These are phyloP conservation scores for Amblyteles armatorius DNA, from an alignment of 2,888 invertebrate species.

Conservation along the genomic window DNA sequence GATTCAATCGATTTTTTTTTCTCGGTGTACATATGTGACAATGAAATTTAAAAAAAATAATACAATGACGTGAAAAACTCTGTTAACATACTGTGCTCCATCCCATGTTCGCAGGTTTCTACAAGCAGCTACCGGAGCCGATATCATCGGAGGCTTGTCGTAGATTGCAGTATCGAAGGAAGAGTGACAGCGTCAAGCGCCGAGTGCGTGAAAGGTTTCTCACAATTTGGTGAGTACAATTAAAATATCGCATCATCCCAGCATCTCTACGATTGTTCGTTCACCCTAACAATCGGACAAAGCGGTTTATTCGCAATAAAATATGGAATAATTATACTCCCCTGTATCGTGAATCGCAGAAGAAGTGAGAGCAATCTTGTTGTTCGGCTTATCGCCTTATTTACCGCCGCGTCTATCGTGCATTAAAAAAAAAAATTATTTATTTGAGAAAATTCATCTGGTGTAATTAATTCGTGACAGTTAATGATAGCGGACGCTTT, in stretches of 20 bases:
- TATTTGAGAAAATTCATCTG: constrained; percentile 18
- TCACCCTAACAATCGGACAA: background rate
- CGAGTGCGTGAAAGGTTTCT: constrained; percentile 87
- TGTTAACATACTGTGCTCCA: constrained; percentile 56
- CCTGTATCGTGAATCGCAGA: background rate
- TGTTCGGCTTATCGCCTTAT: background rate
- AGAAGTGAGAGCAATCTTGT: background rate
- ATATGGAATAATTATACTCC: background rate
- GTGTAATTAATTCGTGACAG: constrained; percentile 35
- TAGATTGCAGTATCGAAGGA: constrained; percentile 87
- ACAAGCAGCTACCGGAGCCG: constrained; percentile 88
- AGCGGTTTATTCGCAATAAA: background rate
- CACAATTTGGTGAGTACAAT: constrained; percentile 86
- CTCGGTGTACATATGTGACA: too few relatives aligned
- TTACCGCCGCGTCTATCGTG: background rate
- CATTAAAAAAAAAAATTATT: background rate
- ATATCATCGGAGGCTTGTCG: constrained; percentile 86
- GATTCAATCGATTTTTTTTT: too few relatives aligned
- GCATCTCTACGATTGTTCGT: background rate
- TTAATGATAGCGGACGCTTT: background rate
- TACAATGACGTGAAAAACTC: background rate
- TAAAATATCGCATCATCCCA: background rate
- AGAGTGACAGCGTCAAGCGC: constrained; percentile 87
- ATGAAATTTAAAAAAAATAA: too few relatives aligned
- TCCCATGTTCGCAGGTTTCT: constrained; percentile 85